Evolutionary conservation across 2,797 vertebrate genomes (phyloP), one percentile per base, ranked within the genome.

Genomic region (Ctenopoma kingsleyae): DNA sequence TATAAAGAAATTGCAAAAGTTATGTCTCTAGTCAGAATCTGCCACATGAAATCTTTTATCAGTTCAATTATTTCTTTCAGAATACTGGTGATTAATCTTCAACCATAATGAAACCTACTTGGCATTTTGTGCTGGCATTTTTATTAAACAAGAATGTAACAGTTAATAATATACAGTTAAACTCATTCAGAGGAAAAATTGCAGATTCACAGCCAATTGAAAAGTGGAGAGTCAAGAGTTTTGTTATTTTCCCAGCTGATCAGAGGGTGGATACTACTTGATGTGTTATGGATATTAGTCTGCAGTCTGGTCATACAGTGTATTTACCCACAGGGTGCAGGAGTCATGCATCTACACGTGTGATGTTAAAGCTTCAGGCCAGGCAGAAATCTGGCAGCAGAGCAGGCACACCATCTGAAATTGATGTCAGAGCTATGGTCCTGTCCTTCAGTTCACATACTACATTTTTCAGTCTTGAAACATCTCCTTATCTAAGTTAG

Each of bases 391-490:
- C 64, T 74, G 58, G 40, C 63, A 69, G 70, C 57, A 77, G 72
- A 80, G 66, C 60, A 87, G 86, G 78, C 68, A 69, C 36, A 36
- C 20, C 59, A 67, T 78, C 58, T 22, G 53, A 78, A 79, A 75
- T 54, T 36, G 36, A 76, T 76, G 73, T 81, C 76, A 72, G 63
- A 51, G 41, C 40, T 44, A 2, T 8, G 43, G 49, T 36, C 70
- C 47, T 46, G n/a, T 74, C 80, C 80, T 78, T 84, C 78, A 85
- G 81, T 82, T 87, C 71, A 48, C 51, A 51, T 30, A 49, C 16
- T 30, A 30, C 6, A 30, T 30, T 30, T 25, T 30, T 30, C 27
- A 30, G 27, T 74, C 40, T 77, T 71, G 32, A 74, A 56, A 68
- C 60, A 38, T 66, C 60, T 66, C 20, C 67, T 82, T 83, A 80